Base-by-base conservation (phyloP, 2,797 vertebrate genomes). In the Sebastes minor region DNA sequence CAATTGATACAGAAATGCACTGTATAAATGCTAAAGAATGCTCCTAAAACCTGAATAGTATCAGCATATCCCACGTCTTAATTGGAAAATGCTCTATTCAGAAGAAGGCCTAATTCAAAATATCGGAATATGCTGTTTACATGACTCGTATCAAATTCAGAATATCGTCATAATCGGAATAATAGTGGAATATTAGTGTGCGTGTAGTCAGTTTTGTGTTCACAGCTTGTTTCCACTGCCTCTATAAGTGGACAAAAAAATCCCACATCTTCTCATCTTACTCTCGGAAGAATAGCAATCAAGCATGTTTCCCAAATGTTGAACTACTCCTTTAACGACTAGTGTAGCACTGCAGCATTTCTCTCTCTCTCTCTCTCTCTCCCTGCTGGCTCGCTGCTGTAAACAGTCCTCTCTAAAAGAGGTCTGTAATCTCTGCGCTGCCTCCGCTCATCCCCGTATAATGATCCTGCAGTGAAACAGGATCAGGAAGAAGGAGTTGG, bases 381-480 rank as follows among this genome's bases (percentile, higher is more conserved):
- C 16, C 35, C 28, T 59, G 14, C 23, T 42, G 14, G 28, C 49
- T 64, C 22, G 0, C 22, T 71, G 20, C 59, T 72, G 53, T 59
- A 74, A 89, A 84, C 30, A 65, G 59, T 78, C 14, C 14, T 71
- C 64, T 82, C 71, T 78, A 42, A 86, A 55, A 66, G 46, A 20
- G 30, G 66, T 75, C 68, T 38, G 57, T 83, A 35, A 83, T 87
- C 63, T 60, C 71, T 38, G n/a, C 30, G 2, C 49, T 68, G 74
- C 28, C 75, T 87, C 68, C 56, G 42, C 73, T 80, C 66, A 77
- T 67, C 71, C 62, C 12, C 0, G 5, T 38, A 22, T 86, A 92
- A 93, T 87, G 74, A 83, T 83, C 35, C 14, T n/a, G 32, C 72
- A 69, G 77, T 91, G 87, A 89, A 92, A 93, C 70, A 82, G 71